Percentiles rank a stretch among this genome's conserved stretches.
These are phyloP conservation scores for Dendrophyllia cribrosa DNA, from an alignment of 64 coral and sea anemone species.

Conservation along the genomic window DNA sequence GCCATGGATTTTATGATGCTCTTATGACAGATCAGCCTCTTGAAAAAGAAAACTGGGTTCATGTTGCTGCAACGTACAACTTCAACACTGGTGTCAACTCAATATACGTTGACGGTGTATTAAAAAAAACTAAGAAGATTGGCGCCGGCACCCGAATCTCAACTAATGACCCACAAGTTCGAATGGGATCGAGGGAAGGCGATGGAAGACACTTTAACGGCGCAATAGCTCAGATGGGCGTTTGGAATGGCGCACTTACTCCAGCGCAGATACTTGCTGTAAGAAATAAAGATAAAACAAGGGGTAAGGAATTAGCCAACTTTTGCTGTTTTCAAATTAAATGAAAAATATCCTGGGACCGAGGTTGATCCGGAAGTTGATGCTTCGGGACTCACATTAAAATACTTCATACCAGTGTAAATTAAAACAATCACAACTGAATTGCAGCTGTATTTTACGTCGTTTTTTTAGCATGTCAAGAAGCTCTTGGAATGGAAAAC, in stretches of 20 bases:
- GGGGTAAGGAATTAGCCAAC: too few relatives aligned
- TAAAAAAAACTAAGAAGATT: background rate
- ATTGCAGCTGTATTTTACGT: too few relatives aligned
- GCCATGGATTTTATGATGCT: background rate
- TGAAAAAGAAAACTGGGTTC: background rate
- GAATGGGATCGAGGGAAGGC: constrained; percentile 31
- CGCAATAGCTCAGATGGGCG: constrained; percentile 6
- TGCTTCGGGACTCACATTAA: too few relatives aligned
- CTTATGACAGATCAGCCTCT: background rate
- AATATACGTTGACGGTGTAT: background rate
- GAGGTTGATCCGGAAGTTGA: too few relatives aligned
- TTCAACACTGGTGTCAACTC: background rate
- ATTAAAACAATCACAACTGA: too few relatives aligned
- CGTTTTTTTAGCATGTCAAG: too few relatives aligned
- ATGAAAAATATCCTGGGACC: too few relatives aligned
- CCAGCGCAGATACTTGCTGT: background rate
- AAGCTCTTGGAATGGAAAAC: too few relatives aligned
- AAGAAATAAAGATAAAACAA: background rate
- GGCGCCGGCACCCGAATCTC: background rate
- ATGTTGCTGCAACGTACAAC: constrained; percentile 33
- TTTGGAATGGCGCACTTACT: background rate
- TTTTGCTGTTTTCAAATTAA: too few relatives aligned
- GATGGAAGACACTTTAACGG: constrained; percentile 23
- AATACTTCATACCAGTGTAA: too few relatives aligned
- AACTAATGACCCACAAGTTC: constrained; percentile 7